Conservation (phyloP, 2,888 invertebrate genomes). For the Netelia melanura region DNA sequence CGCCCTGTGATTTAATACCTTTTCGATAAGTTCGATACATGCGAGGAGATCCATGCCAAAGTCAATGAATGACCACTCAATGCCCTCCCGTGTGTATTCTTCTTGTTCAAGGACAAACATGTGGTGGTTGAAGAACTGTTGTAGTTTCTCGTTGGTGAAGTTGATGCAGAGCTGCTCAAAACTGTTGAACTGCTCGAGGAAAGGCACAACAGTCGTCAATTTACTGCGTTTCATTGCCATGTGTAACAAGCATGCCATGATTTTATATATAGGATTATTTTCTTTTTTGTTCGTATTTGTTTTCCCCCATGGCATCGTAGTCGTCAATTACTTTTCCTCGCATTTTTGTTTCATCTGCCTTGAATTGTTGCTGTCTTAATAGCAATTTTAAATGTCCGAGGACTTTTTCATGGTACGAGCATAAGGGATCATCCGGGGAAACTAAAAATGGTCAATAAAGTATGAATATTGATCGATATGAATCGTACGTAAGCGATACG, state of each 20-base stretch:
- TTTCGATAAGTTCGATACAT: conserved; percentile 98
- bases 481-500: neutral
- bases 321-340: neutral
- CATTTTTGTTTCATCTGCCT: conserved; percentile 15
- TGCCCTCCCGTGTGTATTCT: conserved; percentile 96
- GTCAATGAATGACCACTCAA: conserved; percentile 97
- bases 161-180: conserved; percentile 98
- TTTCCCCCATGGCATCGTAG: conserved; percentile 33
- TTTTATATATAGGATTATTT: conserved; percentile 17
- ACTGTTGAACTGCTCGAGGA: conserved; percentile 90
- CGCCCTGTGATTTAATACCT: conserved; percentile 87
- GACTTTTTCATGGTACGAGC: neutral
- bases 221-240: conserved; percentile 72
- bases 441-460: neutral
- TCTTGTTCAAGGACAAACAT: conserved; percentile 98
- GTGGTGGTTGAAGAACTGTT: conserved; percentile 98
- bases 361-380: conserved; percentile 46
- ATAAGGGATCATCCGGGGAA: neutral
- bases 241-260: conserved; percentile 45
- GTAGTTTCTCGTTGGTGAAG: conserved; percentile 97
- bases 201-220: conserved; percentile 74
- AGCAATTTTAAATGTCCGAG: conserved; percentile 28
- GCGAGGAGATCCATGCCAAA: conserved; percentile 97
- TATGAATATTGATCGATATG: neutral
- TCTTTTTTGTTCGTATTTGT: conserved; percentile 47